Base-by-base conservation (phyloP, 1,140 invertebrate species). In the Caenorhabditis tropicalis region DNA sequence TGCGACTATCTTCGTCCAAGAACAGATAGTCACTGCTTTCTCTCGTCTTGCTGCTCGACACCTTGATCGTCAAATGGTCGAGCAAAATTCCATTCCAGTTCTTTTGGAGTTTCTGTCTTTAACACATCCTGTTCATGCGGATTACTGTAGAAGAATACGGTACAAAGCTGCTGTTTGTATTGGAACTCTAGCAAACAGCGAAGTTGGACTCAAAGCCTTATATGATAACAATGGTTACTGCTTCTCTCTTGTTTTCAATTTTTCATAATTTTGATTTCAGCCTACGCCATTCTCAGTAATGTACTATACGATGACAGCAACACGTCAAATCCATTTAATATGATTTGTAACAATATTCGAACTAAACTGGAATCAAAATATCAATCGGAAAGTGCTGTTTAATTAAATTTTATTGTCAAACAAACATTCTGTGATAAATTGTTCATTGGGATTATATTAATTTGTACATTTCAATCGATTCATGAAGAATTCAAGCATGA, bases 101-200 rank as follows among this genome's bases (percentile, higher is more conserved):
- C 84, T 88, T 19, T 83, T 88, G 9, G 83, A 88, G 60, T 89
- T 88, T 58, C 49, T 88, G 1, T 85, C 81, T 33, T 79, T 88
- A 24, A 79, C 85, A 9, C 85, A 87, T 70, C 56, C 79, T 3
- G 16, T 79, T 12, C 86, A 87, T 53, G 24, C 65, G 9, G 87
- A 88, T 15, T 88, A 87, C 82, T 88, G 83, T 74, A 82, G 86
- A 74, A 56, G 87, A 39, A 85, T 88, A 79, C 86, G 87, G 48
- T 88, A 88, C 79, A 88, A 88, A 48, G 87, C 87, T 31, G 87
- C 87, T 48, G 86, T 88, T n/a, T 88, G 87, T 60, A 85, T 88
- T 46, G 87, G 88, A 21, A 87, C 86, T 19, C 24, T 88, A n/a
- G 87, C 87, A n/a, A 48, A 87, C 7, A 82, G 31, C 15, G 84